phyloP scores from a whole-genome alignment of 2,888 invertebrate species.

The Lycophotia porphyrea region DNA sequence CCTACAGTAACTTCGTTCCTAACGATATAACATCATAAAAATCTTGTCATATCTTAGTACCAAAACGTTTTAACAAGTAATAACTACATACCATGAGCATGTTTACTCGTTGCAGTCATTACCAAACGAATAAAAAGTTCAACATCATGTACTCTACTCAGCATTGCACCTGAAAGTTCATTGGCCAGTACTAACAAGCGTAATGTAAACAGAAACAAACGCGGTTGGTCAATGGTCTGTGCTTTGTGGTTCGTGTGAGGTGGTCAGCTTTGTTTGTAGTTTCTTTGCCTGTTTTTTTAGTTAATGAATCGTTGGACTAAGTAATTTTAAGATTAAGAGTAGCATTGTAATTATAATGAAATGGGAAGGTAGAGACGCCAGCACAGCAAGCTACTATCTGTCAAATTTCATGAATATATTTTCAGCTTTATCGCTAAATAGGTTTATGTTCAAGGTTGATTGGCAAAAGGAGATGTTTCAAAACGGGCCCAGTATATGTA shows the following conservation, averaged over 20 bases:
- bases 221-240: constrained; percentile 37
- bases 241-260: constrained; percentile 45
- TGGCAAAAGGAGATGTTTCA: too few species aligned
- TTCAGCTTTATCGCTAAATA: too few species aligned
- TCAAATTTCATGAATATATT: too few species aligned
- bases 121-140: constrained; percentile 62
- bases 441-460: too few species aligned
- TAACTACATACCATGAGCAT: constrained; percentile 10
- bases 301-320: background rate
- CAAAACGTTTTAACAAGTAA: constrained; percentile 14
- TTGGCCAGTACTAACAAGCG: constrained; percentile 50
- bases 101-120: constrained; percentile 42
- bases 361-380: background rate
- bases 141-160: constrained; percentile 42
- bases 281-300: constrained; percentile 13
- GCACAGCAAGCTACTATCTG: too few species aligned
- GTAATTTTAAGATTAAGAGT: background rate
- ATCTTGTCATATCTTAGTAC: background rate
- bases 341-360: background rate
- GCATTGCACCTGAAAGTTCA: constrained; percentile 64
- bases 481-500: too few species aligned
- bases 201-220: constrained; percentile 59
- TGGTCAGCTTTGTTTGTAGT: constrained; percentile 36
- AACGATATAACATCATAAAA: background rate
- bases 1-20: background rate